These are phyloP conservation scores for Mechanitis mazaeus DNA, from an alignment of 2,888 invertebrate genomes.

Conservation along the genomic window DNA sequence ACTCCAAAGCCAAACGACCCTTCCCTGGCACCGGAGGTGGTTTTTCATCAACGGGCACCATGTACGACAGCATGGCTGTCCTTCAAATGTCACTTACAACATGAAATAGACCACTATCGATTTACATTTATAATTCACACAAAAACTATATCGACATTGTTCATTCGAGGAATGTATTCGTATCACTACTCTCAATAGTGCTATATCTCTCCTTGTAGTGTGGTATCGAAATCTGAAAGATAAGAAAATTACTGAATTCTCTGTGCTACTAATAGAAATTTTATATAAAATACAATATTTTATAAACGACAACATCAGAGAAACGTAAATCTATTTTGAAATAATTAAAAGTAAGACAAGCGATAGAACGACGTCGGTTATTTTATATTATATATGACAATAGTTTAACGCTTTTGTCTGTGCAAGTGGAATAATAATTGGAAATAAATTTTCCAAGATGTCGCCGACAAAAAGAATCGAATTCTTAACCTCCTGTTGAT, in stretches of 20 bases:
- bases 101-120: constrained; percentile 22
- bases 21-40: constrained; percentile 79
- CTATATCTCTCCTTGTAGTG: constrained; percentile 30
- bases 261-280: too few relatives aligned
- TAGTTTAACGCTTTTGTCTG: neutral
- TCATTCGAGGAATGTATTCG: constrained; percentile 15
- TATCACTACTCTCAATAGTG: constrained; percentile 23
- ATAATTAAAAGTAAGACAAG: too few relatives aligned
- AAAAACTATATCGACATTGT: constrained; percentile 13
- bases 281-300: neutral
- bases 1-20: constrained; percentile 68
- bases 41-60: constrained; percentile 87
- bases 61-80: constrained; percentile 84
- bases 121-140: constrained; percentile 12
- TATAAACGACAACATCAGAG: neutral
- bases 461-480: constrained; percentile 24
- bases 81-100: constrained; percentile 24
- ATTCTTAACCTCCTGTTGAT: constrained; percentile 18
- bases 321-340: neutral
- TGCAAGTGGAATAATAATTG: constrained; percentile 1
- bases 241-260: constrained; percentile 21
- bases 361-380: too few relatives aligned
- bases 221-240: constrained; percentile 52
- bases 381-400: neutral
- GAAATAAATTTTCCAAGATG: constrained; percentile 8